phyloP scores from a whole-genome alignment of 2,797 vertebrate species.

The Taeniopygia guttata region DNA sequence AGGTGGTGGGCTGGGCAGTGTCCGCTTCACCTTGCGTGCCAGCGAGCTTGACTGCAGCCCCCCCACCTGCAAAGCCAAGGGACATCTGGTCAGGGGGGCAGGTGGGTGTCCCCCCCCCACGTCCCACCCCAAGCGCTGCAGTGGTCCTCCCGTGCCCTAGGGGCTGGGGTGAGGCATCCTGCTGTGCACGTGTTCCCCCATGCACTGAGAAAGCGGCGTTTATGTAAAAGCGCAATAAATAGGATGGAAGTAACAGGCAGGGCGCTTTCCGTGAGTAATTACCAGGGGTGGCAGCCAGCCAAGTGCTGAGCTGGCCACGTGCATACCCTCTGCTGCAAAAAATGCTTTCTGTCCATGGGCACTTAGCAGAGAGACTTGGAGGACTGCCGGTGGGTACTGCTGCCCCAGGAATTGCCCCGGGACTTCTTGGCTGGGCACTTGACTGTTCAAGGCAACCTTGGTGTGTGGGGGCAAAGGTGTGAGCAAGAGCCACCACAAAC shows the following conservation, averaged over 20 bases:
- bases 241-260: conserved; percentile 65
- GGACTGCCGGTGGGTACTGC: background rate
- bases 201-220: background rate
- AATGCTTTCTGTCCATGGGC: background rate
- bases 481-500: background rate
- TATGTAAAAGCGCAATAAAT: conserved; percentile 51
- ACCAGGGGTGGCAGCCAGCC: background rate
- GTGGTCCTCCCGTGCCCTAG: accelerated
- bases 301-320: background rate
- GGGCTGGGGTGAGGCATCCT: accelerated
- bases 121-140: background rate
- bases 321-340: background rate
- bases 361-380: background rate
- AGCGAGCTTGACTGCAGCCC: conserved; percentile 91
- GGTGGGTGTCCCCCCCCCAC: accelerated
- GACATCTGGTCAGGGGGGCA: background rate
- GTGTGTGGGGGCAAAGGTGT: background rate
- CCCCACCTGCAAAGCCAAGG: conserved; percentile 82
- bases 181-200: background rate
- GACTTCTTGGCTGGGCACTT: background rate
- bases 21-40: conserved; percentile 98
- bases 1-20: conserved; percentile 96
- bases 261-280: conserved; percentile 36
- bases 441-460: background rate
- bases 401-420: accelerated